These are phyloP conservation scores for Caenorhabditis sulstoni DNA, from an alignment of 2,888 invertebrate genomes.

Conservation along the genomic window DNA sequence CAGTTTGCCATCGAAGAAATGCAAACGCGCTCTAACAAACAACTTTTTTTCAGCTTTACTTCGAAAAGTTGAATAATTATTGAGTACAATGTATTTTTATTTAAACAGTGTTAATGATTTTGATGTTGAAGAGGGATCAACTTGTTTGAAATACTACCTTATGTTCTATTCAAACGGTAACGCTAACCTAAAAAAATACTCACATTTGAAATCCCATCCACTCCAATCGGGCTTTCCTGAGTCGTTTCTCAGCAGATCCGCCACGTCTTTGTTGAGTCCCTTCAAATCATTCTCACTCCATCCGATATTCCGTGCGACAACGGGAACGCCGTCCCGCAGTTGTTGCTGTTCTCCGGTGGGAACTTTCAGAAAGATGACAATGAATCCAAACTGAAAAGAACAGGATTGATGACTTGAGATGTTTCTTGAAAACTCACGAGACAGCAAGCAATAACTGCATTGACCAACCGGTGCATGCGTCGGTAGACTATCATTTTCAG, in stretches of 20 bases:
- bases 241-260: constrained; percentile 43
- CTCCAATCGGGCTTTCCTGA: constrained; percentile 28
- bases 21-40: too few species aligned
- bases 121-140: too few species aligned
- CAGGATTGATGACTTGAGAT: neutral
- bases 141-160: too few species aligned
- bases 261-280: constrained; percentile 38
- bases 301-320: constrained; percentile 26
- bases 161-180: too few species aligned
- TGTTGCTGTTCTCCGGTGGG: constrained; percentile 46
- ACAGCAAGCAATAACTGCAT: constrained; percentile 60
- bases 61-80: too few species aligned
- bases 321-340: constrained; percentile 42
- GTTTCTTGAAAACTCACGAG: constrained; percentile 57
- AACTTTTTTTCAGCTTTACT: too few species aligned
- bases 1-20: too few species aligned
- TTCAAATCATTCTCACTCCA: constrained; percentile 32
- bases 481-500: constrained; percentile 60
- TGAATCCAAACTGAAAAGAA: constrained; percentile 63
- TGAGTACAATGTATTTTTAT: neutral
- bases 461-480: constrained; percentile 57
- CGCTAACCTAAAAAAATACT: constrained; percentile 22
- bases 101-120: neutral
- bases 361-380: constrained; percentile 66
- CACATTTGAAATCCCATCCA: constrained; percentile 48